Evolutionary conservation across 2,113 vertebrate species (phyloP).

Genomic region (Dromaius novaehollandiae): DNA sequence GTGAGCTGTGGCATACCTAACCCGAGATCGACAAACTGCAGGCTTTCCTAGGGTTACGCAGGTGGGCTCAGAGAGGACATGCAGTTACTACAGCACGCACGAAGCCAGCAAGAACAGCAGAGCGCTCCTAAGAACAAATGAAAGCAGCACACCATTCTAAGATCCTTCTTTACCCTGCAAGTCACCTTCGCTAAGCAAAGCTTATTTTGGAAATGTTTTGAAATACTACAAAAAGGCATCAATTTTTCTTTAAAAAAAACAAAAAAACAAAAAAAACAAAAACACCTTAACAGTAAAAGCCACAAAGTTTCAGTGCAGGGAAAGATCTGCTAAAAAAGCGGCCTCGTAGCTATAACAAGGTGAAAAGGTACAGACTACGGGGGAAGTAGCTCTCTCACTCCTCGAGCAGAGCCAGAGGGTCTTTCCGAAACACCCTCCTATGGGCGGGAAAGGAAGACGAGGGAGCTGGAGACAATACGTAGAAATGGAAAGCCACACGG

Average conservation of each 20-base stretch:
- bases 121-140: background rate
- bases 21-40: background rate
- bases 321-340: background rate
- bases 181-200: too few species aligned
- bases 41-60: background rate
- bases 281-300: background rate
- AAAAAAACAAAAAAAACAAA: too few species aligned
- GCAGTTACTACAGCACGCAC: fast-evolving
- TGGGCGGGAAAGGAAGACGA: slow-evolving; percentile 3
- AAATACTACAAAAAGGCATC: background rate
- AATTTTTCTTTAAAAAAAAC: too few species aligned
- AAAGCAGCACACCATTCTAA: background rate
- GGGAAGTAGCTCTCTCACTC: background rate
- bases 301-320: background rate
- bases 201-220: too few species aligned
- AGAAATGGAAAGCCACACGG: slow-evolving; percentile 51
- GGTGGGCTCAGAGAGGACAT: fast-evolving
- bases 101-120: background rate
- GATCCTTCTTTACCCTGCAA: background rate
- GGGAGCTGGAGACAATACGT: background rate
- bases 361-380: background rate
- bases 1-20: background rate
- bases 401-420: background rate
- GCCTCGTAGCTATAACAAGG: fast-evolving
- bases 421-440: background rate